Evolutionary conservation across 92 coral and sea anemone species (phyloP), one percentile per base, ranked within the genome.

Genomic region (Porites rus): DNA sequence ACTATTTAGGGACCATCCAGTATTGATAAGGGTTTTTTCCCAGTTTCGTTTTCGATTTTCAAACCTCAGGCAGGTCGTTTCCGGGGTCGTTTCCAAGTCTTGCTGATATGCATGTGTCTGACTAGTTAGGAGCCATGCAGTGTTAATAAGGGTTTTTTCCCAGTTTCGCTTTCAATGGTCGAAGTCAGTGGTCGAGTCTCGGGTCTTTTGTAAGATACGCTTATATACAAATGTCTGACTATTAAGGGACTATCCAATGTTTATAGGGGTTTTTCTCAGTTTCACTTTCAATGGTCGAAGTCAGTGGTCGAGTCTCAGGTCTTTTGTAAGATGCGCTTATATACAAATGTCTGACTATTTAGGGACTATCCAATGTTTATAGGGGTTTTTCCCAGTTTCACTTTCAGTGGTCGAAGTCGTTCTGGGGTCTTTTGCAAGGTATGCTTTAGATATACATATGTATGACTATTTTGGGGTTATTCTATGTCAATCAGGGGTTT

Each of bases 201-300:
- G 12, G 75, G 75, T 43, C 22, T 17, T 70, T 31, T 70, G 75
- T 25, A 14, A 69, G 75, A 70, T 38, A 70, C 52, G 54, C 16
- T 70, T 70, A 38, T 70, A 72, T 72, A 14, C 75, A 70, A 25
- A 70, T 38, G 75, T 70, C 19, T 6, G 56, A 70, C 56, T 70
- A 12, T 38, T 70, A 43, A 38, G 54, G 75, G 22, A 38, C 75
- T 70, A 70, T 70, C 75, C 75, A 43, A 1, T 70, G 75, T 70
- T 31, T 70, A 70, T 70, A 70, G 18, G 65, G 65, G 65, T 60
- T 60, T 60, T 0, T 60, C 65, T 18, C 65, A 60, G 65, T 60
- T 60, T 60, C 65, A 60, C 16, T 11, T 59, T 59, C 63, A 43
- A 17, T 59, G 46, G 2, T n/a, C n/a, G n/a, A n/a, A n/a, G n/a